Base-by-base conservation (phyloP, 2,797 vertebrate genomes). In the Arnoldichthys spilopterus region DNA sequence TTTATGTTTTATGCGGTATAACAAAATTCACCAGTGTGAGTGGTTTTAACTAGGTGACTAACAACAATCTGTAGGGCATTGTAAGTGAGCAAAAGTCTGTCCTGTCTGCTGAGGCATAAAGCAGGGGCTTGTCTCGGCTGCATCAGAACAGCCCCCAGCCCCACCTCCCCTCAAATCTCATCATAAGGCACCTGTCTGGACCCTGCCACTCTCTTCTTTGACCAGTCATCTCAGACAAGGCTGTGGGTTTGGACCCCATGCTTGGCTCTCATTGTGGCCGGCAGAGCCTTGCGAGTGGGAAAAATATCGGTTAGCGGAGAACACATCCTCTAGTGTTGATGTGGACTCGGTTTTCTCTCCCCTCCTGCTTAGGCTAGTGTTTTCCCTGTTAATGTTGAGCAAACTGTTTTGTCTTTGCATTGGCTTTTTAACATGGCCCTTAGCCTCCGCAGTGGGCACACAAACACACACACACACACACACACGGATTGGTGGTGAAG, bases 321-420 rank as follows among this genome's bases (percentile, higher is more conserved):
- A 93, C 91, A 94, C 90, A 88, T 92, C 88, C 86, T 86, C 87
- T 87, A 91, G 88, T 92, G 92, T 93, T 63, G 90, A 90, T 94
- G 92, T 90, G 93, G 88, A 91, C 93, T 92, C 88, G 88, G 92
- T 91, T 92, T 90, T 88, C 88, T 85, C 86, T 88, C 84, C 69
- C 86, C 77, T 86, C 69, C 85, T 82, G 85, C 84, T 88, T 85
- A 83, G 77, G 82, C 86, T 87, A 85, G 83, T 91, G 90, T 93
- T 94, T 94, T 94, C 90, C 90, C 88, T 90, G 87, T 91, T 94
- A 95, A 96, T 94, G 94, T 96, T 97, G 95, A 94, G 95, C 95
- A 97, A 99, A 98, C 96, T 96, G 95, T 98, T 98, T 97, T 98
- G 96, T 97, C 96, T 97, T 96, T 96, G 94, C 93, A 75, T 95